A percentile compares a stretch with the other conserved stretches of the same genome.
phyloP scores from a whole-genome alignment of 2,113 vertebrate genomes.

The Casuarius casuarius region DNA sequence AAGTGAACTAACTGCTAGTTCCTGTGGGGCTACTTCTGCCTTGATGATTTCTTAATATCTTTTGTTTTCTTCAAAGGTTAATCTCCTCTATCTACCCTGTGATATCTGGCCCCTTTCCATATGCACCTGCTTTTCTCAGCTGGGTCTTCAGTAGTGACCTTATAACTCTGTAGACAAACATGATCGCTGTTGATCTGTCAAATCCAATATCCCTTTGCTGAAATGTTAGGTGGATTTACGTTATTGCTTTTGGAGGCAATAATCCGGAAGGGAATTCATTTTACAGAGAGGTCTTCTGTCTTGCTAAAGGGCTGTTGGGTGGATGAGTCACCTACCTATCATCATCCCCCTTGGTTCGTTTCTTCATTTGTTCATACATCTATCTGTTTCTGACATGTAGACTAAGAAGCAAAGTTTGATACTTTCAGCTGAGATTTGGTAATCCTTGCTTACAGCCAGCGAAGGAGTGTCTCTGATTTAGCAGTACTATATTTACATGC shows the following conservation, averaged over 20 bases:
- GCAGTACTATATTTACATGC: not conserved
- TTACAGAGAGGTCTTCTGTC: conserved; percentile 41
- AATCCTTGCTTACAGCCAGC: not conserved
- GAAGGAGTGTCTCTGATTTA: not conserved
- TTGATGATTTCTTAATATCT: conserved; percentile 49
- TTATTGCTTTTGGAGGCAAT: conserved; percentile 74
- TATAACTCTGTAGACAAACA: conserved; percentile 73
- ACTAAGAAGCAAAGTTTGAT: not conserved
- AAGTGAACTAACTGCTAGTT: conserved; percentile 12
- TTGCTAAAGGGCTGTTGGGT: conserved; percentile 44
- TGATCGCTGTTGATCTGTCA: conserved; percentile 61
- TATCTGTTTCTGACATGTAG: not conserved
- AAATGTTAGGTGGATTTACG: conserved; percentile 78
- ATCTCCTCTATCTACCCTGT: conserved; percentile 19
- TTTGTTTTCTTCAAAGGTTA: conserved; percentile 63
- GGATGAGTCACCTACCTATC: conserved; percentile 19
- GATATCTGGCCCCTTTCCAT: not conserved
- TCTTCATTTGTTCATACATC: conserved; percentile 8
- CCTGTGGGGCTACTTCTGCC: conserved; percentile 7
- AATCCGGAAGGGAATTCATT: conserved; percentile 69
- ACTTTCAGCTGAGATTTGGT: not conserved
- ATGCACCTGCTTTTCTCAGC: conserved; percentile 20
- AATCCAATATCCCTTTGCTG: conserved; percentile 70
- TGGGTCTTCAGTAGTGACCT: conserved; percentile 69
- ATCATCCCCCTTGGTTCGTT: not conserved